Evolutionary conservation across 2,888 invertebrate genomes (phyloP).

Genomic region (Lepidocyrtoides sp.): DNA sequence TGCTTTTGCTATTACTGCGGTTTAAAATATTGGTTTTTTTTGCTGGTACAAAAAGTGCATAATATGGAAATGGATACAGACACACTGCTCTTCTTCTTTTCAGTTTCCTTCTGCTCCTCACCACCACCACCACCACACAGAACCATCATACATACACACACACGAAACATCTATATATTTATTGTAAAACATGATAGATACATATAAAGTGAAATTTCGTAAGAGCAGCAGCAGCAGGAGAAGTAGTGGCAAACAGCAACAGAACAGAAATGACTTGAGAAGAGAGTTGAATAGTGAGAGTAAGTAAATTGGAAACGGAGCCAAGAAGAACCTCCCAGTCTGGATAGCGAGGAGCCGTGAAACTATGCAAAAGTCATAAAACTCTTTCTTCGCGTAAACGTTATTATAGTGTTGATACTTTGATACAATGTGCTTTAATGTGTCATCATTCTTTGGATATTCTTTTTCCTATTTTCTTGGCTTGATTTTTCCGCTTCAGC

Average conservation of each 20-base stretch:
- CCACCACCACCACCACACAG: slow-evolving; percentile 15
- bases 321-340: slow-evolving; percentile 82
- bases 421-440: slow-evolving; percentile 81
- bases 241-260: background rate
- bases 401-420: slow-evolving; percentile 81
- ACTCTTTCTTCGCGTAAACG: slow-evolving; percentile 79
- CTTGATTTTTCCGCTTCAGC: slow-evolving; percentile 71
- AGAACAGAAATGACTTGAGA: background rate
- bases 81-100: slow-evolving; percentile 21
- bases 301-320: slow-evolving; percentile 81
- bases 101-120: background rate
- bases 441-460: slow-evolving; percentile 70
- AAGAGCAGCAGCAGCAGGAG: slow-evolving; percentile 14
- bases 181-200: background rate
- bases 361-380: slow-evolving; percentile 81
- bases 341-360: slow-evolving; percentile 81
- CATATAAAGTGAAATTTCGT: slow-evolving; percentile 27
- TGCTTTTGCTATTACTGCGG: slow-evolving; percentile 37
- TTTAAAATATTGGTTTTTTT: slow-evolving; percentile 61
- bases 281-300: slow-evolving; percentile 60
- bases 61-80: slow-evolving; percentile 18
- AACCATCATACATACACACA: slow-evolving; percentile 6
- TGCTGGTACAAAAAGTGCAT: slow-evolving; percentile 30
- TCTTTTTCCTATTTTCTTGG: slow-evolving; percentile 47
- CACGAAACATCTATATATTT: slow-evolving; percentile 21